Base-by-base conservation (phyloP, 2,113 vertebrate species). In the Glaucomys volans region DNA sequence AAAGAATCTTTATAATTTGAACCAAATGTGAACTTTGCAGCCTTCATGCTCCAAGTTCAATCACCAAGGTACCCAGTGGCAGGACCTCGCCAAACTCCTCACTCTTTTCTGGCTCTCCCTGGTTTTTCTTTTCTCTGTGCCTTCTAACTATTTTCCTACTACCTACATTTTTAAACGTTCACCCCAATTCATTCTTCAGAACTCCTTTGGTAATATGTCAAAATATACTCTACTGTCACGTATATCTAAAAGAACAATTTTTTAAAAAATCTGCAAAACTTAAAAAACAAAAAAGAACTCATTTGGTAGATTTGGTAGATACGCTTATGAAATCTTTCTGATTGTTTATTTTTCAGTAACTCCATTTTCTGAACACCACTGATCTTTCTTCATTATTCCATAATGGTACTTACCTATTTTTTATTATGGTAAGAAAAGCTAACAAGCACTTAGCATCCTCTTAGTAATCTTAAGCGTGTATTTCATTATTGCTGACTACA, bases 11-110 rank as follows among this genome's bases (percentile, higher is more conserved):
- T 13, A 59, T 26, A 87, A 59, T 72, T 11, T 79, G 54, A 87
- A 87, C 10, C 32, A 82, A 90, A 90, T 59, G 42, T 28, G 69
- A 17, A 54, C 32, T 92, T 66, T 83, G 16, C 10, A 66, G 28
- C 1, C 30, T 44, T 75, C 17, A 40, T 57, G 52, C 40, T 79
- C 13, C 40, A 81, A 54, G 24, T 57, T 20, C 50, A 62, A 0
- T 28, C 26, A 28, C 26, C 37, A 71, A 1, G 0, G 5, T n/a
- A 14, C 37, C 5, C 12, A 42, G 20, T 1, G 0, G 1, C 20
- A 1, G 24, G 67, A 40, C 75, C 40, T 26, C 0, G 0, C 24
- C 44, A 52, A 13, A 17, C 16, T 72, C 74, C 20, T 54, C 12
- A 4, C n/a, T 37, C 35, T 11, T 40, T 40, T 8, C 40, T 28